These are phyloP conservation scores for Rhegmatorhina hoffmannsi DNA, from an alignment of 2,113 vertebrate species.

Conservation along the genomic window DNA sequence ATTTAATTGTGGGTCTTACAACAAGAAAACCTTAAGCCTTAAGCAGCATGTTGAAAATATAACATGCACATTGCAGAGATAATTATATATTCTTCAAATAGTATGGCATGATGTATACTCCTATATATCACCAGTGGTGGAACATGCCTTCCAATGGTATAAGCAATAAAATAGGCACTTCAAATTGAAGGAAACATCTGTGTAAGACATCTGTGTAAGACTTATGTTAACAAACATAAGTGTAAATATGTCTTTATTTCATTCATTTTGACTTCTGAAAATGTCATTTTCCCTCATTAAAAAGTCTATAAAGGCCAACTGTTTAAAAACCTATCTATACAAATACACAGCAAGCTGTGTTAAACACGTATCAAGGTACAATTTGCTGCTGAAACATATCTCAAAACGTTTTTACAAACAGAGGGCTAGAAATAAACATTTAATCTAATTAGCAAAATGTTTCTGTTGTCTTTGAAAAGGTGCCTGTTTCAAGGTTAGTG, in stretches of 20 bases:
- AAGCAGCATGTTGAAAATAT: constrained; percentile 10
- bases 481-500: not conserved
- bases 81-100: constrained; percentile 30
- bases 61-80: constrained; percentile 13
- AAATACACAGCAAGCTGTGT: not conserved
- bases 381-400: not conserved
- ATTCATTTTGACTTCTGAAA: not conserved
- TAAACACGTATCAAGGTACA: constrained; percentile 13
- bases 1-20: constrained; percentile 57
- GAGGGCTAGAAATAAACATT: not conserved
- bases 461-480: constrained; percentile 30
- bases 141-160: constrained; percentile 6
- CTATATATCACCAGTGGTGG: constrained; percentile 19
- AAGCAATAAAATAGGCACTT: constrained; percentile 54
- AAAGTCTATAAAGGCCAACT: not conserved
- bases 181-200: constrained; percentile 65
- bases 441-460: constrained; percentile 1
- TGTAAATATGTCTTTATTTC: not conserved
- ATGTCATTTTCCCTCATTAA: not conserved
- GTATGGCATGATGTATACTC: not conserved
- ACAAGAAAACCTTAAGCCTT: constrained; percentile 41
- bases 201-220: not conserved
- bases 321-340: not conserved
- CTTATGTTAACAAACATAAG: not conserved
- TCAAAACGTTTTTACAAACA: not conserved